A percentile compares a stretch with the other conserved stretches of the same genome.
These are phyloP conservation scores for Osmerus mordax DNA, from an alignment of 2,113 vertebrate species.

Conservation along the genomic window DNA sequence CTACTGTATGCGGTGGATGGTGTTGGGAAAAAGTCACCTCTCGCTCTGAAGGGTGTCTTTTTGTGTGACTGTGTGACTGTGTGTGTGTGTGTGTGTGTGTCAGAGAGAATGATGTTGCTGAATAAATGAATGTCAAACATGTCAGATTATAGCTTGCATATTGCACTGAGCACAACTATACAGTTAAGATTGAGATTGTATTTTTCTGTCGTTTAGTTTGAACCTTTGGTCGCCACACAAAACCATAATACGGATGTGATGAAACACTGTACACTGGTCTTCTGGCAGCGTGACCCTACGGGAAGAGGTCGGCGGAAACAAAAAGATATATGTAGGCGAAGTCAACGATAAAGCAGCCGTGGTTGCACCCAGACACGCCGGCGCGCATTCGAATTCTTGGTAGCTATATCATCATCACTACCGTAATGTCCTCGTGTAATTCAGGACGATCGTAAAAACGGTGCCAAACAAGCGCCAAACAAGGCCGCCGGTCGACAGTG, in stretches of 20 bases:
- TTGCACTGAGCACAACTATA: no score
- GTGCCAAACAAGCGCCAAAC: conserved; percentile 52
- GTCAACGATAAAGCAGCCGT: neutral
- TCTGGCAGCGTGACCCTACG: neutral
- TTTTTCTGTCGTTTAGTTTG: no score
- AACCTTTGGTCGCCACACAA: no score
- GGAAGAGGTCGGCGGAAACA: conserved; percentile 3
- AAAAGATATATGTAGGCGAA: conserved; percentile 16
- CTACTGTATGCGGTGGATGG: neutral
- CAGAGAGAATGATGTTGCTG: no score
- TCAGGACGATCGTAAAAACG: conserved; percentile 5
- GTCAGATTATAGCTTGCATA: no score
- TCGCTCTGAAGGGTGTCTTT: neutral
- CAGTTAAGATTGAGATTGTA: no score
- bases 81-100: neutral
- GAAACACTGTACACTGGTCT: conserved; percentile 6
- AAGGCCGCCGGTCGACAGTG: conserved; percentile 36
- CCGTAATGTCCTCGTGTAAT: conserved; percentile 24
- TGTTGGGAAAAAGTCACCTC: neutral
- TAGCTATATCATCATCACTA: conserved; percentile 42
- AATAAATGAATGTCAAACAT: no score
- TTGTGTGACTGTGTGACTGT: neutral
- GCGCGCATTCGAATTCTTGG: conserved; percentile 34
- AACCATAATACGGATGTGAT: neutral
- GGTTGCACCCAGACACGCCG: conserved; percentile 29